Evolutionary conservation across 2,113 vertebrate genomes (phyloP).

Genomic region (Rhinolophus sinicus): DNA sequence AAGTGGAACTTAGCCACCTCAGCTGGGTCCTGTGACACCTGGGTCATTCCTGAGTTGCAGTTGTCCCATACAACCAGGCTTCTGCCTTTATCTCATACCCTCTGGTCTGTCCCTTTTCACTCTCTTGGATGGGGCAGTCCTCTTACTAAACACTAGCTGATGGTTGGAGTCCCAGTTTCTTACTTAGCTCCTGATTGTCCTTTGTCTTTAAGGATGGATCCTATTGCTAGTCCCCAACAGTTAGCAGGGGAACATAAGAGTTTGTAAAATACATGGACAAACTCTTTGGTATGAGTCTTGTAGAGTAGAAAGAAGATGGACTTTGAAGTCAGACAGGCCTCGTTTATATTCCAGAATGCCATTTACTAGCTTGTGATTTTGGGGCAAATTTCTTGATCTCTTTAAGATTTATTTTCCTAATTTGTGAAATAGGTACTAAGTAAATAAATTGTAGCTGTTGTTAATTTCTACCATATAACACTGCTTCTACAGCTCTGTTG

Average conservation of each 20-base stretch:
- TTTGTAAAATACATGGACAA: not conserved
- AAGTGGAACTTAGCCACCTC: not conserved
- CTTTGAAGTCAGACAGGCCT: not conserved
- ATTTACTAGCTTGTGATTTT: not conserved
- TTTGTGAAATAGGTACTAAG: conserved; percentile 9
- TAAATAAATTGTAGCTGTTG: not conserved
- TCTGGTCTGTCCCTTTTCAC: not conserved
- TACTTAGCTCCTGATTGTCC: not conserved
- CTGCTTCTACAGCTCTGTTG: not conserved
- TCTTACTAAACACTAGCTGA: not conserved
- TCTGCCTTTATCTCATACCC: not conserved
- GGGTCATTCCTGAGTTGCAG: not conserved
- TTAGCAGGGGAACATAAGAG: not conserved
- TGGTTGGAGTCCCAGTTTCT: not conserved
- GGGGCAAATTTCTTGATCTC: not conserved
- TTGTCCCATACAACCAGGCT: not conserved
- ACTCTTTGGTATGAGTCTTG: not conserved
- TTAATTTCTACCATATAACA: not conserved
- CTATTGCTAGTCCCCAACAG: not conserved
- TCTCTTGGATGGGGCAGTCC: not conserved
- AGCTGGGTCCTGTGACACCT: not conserved
- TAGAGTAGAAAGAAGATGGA: not conserved
- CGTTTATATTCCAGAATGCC: not conserved
- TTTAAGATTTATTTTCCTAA: conserved; percentile 13
- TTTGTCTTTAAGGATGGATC: not conserved